These are phyloP conservation scores for Cetoscarus ocellatus DNA, from an alignment of 2,797 vertebrate species.

Conservation along the genomic window DNA sequence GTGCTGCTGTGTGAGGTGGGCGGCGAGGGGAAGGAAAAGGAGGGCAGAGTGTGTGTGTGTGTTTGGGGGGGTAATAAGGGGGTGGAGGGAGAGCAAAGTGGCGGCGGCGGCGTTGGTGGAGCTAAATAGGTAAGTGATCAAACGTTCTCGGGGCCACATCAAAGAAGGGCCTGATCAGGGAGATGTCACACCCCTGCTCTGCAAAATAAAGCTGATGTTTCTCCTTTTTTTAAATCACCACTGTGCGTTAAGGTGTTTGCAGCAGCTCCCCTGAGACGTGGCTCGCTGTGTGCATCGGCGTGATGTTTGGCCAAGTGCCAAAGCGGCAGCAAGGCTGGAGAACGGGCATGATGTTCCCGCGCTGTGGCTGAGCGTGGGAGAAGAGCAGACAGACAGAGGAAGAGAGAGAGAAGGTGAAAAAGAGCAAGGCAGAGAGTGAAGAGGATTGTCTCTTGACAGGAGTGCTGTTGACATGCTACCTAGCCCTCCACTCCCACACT, in stretches of 20 bases:
- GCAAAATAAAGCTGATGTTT: conserved; percentile 33
- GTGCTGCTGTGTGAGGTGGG: conserved; percentile 26
- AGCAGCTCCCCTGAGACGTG: conserved; percentile 42
- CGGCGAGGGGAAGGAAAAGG: conserved; percentile 7
- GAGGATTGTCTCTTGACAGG: conserved; percentile 70
- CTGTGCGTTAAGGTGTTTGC: conserved; percentile 29
- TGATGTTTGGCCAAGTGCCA: conserved; percentile 47
- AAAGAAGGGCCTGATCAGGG: conserved; percentile 47
- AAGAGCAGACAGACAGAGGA: conserved; percentile 13
- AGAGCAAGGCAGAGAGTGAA: conserved; percentile 39
- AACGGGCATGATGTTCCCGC: conserved; percentile 29
- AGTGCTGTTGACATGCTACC: conserved; percentile 72
- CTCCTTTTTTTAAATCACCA: not conserved
- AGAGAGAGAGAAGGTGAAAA: conserved; percentile 7
- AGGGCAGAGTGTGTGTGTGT: not conserved
- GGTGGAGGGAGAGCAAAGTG: not conserved
- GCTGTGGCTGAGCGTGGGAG: conserved; percentile 47
- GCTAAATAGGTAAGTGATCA: conserved; percentile 49
- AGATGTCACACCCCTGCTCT: conserved; percentile 34
- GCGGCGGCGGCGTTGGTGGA: not conserved
- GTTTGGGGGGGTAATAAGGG: not conserved
- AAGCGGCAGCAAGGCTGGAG: conserved; percentile 23
- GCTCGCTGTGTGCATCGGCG: conserved; percentile 28
- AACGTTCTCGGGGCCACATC: conserved; percentile 59
- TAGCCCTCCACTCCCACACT: conserved; percentile 68